phyloP scores from a whole-genome alignment of 2,888 invertebrate genomes.

The Brachyptera putata region DNA sequence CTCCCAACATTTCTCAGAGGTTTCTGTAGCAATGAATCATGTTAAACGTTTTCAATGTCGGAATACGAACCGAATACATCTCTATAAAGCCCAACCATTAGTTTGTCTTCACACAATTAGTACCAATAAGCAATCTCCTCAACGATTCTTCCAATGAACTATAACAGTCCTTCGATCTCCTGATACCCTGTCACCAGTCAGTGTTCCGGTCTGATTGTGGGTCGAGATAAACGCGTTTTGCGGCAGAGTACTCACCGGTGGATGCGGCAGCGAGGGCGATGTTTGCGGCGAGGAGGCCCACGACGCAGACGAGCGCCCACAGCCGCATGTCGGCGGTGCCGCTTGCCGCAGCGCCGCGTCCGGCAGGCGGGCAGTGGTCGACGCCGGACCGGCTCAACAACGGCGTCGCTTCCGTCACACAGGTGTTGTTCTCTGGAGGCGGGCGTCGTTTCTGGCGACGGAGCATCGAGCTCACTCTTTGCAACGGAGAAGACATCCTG shows the following conservation, averaged over 20 bases:
- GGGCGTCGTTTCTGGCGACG: neutral
- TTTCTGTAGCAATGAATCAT: no score
- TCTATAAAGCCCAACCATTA: no score
- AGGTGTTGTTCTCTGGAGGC: neutral
- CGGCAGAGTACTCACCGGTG: slow-evolving; percentile 28
- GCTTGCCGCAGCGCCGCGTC: neutral
- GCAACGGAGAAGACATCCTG: neutral
- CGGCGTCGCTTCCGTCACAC: neutral
- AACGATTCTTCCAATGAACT: no score
- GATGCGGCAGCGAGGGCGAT: slow-evolving; percentile 7
- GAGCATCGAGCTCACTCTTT: neutral
- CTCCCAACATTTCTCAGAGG: no score
- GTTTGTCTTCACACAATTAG: no score
- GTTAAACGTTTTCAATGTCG: no score
- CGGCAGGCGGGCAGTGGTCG: neutral
- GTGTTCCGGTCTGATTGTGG: no score
- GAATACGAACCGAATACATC: no score
- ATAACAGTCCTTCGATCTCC: no score
- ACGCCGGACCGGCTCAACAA: neutral
- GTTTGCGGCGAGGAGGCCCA: slow-evolving; percentile 14
- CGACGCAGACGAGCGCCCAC: slow-evolving; percentile 21
- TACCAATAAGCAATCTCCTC: no score
- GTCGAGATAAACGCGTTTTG: no score
- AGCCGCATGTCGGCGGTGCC: slow-evolving; percentile 1
- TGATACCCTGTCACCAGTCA: no score